These are phyloP conservation scores for Lemur catta DNA, from an alignment of 2,797 vertebrate species.

Conservation along the genomic window DNA sequence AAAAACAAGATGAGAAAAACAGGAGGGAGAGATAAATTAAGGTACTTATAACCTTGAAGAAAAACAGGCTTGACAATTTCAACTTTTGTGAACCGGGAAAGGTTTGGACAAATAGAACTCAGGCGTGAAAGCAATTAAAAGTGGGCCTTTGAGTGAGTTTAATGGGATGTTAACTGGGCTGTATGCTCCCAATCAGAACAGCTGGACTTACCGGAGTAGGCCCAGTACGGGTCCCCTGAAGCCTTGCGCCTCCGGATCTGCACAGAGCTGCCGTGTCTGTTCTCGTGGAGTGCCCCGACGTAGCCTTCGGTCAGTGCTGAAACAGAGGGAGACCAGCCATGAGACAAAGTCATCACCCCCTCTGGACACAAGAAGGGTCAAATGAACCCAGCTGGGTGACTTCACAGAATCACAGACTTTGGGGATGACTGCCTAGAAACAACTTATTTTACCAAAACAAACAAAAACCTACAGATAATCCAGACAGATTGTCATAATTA, in stretches of 20 bases:
- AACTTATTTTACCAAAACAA: neutral
- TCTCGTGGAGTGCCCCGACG: constrained; percentile 85
- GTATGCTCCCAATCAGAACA: neutral
- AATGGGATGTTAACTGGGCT: neutral
- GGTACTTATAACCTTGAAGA: neutral
- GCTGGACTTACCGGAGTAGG: constrained; percentile 92
- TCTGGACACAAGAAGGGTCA: neutral
- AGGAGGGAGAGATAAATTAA: constrained; percentile 36
- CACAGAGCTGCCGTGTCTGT: constrained; percentile 84
- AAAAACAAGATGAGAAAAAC: constrained; percentile 7
- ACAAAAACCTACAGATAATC: neutral
- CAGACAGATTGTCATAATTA: neutral
- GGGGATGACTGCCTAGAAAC: neutral
- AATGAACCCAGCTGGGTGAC: neutral
- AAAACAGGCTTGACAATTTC: neutral
- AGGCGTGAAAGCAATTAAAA: neutral
- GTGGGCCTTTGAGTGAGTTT: neutral
- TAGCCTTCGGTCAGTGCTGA: constrained; percentile 92
- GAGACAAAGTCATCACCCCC: neutral
- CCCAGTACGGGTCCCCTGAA: constrained; percentile 94
- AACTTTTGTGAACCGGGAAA: neutral
- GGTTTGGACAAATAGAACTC: neutral
- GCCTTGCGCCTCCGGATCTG: constrained; percentile 91
- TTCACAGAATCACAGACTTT: neutral
- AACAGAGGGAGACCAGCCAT: constrained; percentile 64